Evolutionary conservation across 1,140 invertebrate species (phyloP), one percentile per base, ranked within the genome.

Genomic region (Proales similis): DNA sequence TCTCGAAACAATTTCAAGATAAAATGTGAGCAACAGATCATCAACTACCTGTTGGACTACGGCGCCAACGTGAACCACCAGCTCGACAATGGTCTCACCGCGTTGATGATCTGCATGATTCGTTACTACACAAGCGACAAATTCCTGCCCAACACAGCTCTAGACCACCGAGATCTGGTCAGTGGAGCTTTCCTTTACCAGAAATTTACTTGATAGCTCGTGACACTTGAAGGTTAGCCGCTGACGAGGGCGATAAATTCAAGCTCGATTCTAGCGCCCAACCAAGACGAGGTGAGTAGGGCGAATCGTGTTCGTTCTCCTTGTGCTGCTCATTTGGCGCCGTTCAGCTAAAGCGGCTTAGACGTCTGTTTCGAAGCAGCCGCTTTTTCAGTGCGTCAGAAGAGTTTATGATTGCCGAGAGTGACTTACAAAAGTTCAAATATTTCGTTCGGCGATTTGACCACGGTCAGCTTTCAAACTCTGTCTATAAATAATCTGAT

Each of bases 31-130:
- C 26, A 36, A 12, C 17, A 19, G 14, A 30, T 57, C 17, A 72
- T 76, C 29, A 74, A 75, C 48, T 64, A 66, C 39, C 65, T 76
- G 6, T 66, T 76, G 1, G 73, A 76, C 48, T 66, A 71, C 62
- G 74, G 74, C 27, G 73, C 73, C 2, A 68, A 76, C 65, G 69
- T 76, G 4, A 76, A 76, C 65, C 70, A 74, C 62, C 65, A 75
- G 12, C 72, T 67, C 53, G 70, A 75, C 65, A 72, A 75, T 48
- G 74, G 74, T 0, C 68, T 72, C 24, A 74, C 74, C 12, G 71
- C 71, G 0, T 61, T 76, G 11, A 65, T 73, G 22, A 71, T 71
- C 12, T 71, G 71, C 0, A 67, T 67, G 48, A 69, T 75, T 33
- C 72, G 71, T 53, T 75, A 69, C 60, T 76, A 75, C 51, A 71